These are phyloP conservation scores for Sylvia borin DNA, from an alignment of 2,797 vertebrate species.

Conservation along the genomic window DNA sequence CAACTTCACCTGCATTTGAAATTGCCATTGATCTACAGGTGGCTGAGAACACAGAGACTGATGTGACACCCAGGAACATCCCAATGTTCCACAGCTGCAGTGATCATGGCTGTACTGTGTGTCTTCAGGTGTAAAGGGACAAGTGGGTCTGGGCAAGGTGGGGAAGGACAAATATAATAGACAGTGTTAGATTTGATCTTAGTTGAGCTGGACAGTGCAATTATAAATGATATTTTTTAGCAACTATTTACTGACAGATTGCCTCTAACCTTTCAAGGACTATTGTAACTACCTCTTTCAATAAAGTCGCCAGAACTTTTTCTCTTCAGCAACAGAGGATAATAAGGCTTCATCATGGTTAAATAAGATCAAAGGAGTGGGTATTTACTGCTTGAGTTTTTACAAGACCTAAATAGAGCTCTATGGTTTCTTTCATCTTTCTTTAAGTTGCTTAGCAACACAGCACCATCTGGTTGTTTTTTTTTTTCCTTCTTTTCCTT, in stretches of 20 bases:
- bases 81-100: background rate
- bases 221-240: background rate
- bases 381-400: slow-evolving; percentile 33
- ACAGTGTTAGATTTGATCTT: background rate
- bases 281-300: background rate
- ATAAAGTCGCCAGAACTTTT: background rate
- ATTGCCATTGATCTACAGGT: background rate
- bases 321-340: background rate
- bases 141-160: background rate
- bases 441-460: slow-evolving; percentile 55
- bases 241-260: background rate
- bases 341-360: slow-evolving; percentile 11
- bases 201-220: background rate
- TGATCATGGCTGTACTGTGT: background rate
- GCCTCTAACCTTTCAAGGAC: background rate
- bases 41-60: fast-evolving
- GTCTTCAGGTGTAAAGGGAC: background rate
- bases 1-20: background rate
- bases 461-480: background rate
- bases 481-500: background rate
- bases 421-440: slow-evolving; percentile 55
- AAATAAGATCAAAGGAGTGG: slow-evolving; percentile 54
- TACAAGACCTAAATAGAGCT: slow-evolving; percentile 24
- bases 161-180: background rate
- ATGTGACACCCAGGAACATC: background rate